Percentiles rank a stretch among this genome's conserved stretches.
Conservation (phyloP, 2,113 vertebrate species). For the Polyodon spathula region DNA sequence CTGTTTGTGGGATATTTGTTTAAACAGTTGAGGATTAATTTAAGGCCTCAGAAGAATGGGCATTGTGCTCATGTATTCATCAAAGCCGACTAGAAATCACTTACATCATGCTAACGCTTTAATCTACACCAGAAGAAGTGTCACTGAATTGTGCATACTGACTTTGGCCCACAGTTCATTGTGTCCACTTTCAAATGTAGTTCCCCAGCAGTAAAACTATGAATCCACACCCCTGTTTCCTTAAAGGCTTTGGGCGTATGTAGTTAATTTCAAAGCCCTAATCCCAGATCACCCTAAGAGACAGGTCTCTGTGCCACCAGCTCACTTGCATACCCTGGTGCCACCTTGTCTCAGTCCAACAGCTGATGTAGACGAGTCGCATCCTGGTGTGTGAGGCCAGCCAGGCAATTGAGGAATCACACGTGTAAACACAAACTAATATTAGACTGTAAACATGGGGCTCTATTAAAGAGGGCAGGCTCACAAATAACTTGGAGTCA, state of each 20-base stretch:
- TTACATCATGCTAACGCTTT: no score
- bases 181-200: no score
- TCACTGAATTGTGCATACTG: not conserved
- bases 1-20: no score
- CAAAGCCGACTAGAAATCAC: no score
- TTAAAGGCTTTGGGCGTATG: not conserved
- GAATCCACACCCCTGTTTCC: not conserved
- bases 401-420: conserved; percentile 13
- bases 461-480: conserved; percentile 16
- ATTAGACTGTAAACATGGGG: conserved; percentile 27
- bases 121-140: not conserved
- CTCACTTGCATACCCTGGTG: conserved; percentile 8
- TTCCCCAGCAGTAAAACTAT: not conserved
- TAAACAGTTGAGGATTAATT: no score
- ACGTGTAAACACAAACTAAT: conserved; percentile 29
- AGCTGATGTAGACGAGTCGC: conserved; percentile 19
- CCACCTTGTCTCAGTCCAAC: conserved; percentile 22
- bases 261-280: conserved; percentile 1
- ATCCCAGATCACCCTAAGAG: not conserved
- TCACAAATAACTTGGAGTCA: conserved; percentile 16
- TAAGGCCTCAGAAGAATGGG: no score
- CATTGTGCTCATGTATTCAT: no score
- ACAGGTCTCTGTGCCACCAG: not conserved
- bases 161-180: not conserved
- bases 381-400: conserved; percentile 1